Base-by-base conservation (phyloP, 2,888 invertebrate genomes). In the Serripes groenlandicus region DNA sequence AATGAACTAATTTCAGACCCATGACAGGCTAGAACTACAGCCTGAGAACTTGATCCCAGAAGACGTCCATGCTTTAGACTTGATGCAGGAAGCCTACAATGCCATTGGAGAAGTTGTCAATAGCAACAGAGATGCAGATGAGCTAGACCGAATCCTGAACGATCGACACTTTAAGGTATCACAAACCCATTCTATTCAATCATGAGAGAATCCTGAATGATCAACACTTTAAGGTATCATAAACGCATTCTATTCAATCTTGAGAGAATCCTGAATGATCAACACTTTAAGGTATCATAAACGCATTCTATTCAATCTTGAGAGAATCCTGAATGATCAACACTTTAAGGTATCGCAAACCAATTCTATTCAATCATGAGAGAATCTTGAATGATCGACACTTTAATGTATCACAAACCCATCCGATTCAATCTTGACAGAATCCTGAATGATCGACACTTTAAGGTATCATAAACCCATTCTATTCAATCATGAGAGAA, bases 231-330 rank as follows among this genome's bases (percentile, higher is more conserved):
- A 96, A 96, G 95, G 97, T 97, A 95, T n/a, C n/a, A n/a, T n/a
- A n/a, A n/a, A n/a, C n/a, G n/a, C n/a, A n/a, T n/a, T n/a, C n/a
- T n/a, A n/a, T n/a, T n/a, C n/a, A n/a, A n/a, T n/a, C n/a, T n/a
- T n/a, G n/a, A n/a, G n/a, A n/a, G n/a, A n/a, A n/a, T n/a, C n/a
- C n/a, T n/a, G n/a, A n/a, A n/a, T 84, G 96, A 96, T 93, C 96
- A 97, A 75, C 97, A 98, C 95, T 96, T 97, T 93, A 96, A 96
- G 95, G 97, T 97, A 95, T n/a, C n/a, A n/a, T n/a, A n/a, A n/a
- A n/a, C n/a, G n/a, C n/a, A n/a, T n/a, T n/a, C n/a, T n/a, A n/a
- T n/a, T n/a, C n/a, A n/a, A n/a, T n/a, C n/a, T n/a, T n/a, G n/a
- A n/a, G n/a, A n/a, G n/a, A n/a, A n/a, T n/a, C n/a, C n/a, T n/a